Evolutionary conservation across 2,113 vertebrate genomes (phyloP).

Genomic region (Stercorarius parasiticus): DNA sequence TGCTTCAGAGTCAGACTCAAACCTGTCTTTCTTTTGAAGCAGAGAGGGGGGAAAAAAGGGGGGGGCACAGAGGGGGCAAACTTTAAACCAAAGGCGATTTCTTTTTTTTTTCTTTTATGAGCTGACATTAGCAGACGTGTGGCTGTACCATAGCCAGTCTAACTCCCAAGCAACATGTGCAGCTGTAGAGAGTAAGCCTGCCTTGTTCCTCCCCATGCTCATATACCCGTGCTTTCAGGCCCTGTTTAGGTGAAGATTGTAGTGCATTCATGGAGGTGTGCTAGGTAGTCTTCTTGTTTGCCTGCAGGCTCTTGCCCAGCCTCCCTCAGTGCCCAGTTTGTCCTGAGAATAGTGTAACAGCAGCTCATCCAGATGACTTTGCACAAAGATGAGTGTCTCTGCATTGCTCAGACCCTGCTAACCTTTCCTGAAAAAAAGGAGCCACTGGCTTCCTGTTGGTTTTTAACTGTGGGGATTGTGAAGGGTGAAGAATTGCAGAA

Average conservation of each 20-base stretch:
- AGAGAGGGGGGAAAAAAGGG: background rate
- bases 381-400: background rate
- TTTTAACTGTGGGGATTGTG: conserved; percentile 45
- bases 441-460: conserved; percentile 13
- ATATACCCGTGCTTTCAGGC: background rate
- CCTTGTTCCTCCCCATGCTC: background rate
- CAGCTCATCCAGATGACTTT: background rate
- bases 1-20: conserved; percentile 66
- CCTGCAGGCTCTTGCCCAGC: background rate
- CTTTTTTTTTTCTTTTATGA: conserved; percentile 32
- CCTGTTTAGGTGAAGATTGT: background rate
- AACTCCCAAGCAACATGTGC: conserved; percentile 6
- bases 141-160: conserved; percentile 57
- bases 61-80: conserved; percentile 12
- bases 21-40: conserved; percentile 73
- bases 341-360: background rate
- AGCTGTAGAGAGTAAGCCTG: conserved; percentile 25
- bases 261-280: rapidly evolving
- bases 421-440: conserved; percentile 4
- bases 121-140: conserved; percentile 63
- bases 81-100: conserved; percentile 66
- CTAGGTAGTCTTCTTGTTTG: background rate
- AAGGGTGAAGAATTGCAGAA: conserved; percentile 56
- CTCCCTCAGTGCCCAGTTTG: background rate
- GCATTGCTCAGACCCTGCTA: background rate